phyloP scores from a whole-genome alignment of 2,888 invertebrate species.

The Diarsia brunnea region DNA sequence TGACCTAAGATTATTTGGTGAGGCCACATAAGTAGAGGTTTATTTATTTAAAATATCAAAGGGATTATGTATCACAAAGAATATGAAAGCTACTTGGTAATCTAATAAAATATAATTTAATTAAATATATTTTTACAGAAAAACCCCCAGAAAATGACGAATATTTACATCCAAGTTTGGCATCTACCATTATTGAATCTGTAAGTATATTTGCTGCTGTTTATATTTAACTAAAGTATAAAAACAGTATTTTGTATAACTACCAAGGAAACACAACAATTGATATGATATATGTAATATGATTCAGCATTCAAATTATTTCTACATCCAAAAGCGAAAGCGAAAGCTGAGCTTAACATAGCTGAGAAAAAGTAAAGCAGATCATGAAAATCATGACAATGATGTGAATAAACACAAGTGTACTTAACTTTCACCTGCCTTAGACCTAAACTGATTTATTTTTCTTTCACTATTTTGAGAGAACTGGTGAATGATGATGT shows the following conservation, averaged over 20 bases:
- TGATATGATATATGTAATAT: background rate
- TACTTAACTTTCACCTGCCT: background rate
- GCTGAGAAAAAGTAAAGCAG: background rate
- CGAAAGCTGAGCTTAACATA: too few relatives aligned
- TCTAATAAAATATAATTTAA: background rate
- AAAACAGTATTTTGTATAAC: background rate
- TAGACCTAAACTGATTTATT: background rate
- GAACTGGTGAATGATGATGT: too few relatives aligned
- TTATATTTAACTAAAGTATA: background rate
- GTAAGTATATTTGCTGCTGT: slow-evolving; percentile 86
- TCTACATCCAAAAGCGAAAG: too few relatives aligned
- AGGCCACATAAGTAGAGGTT: background rate
- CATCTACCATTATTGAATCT: slow-evolving; percentile 91
- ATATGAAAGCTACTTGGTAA: background rate
- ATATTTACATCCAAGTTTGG: slow-evolving; percentile 96
- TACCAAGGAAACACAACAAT: background rate
- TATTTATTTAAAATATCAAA: background rate
- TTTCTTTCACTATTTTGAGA: background rate
- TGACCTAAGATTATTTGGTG: background rate
- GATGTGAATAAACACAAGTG: background rate
- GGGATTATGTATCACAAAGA: background rate
- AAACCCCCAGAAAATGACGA: slow-evolving; percentile 91
- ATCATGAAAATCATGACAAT: background rate
- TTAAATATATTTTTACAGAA: slow-evolving; percentile 77
- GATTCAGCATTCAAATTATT: background rate